Evolutionary conservation across 1,140 invertebrate genomes (phyloP).

Genomic region (Venustaconcha ellipsiformis): DNA sequence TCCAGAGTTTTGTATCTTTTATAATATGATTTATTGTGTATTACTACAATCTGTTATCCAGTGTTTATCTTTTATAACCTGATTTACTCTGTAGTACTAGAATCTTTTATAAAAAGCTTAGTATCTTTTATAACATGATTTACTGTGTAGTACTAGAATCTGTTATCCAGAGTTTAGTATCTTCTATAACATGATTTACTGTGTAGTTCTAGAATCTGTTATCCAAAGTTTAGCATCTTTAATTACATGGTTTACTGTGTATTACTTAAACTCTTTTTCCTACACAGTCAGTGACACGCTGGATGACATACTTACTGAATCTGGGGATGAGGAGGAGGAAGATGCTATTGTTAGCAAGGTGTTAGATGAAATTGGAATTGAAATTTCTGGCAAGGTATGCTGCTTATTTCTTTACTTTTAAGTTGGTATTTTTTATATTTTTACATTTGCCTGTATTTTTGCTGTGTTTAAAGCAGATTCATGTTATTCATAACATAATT

Average conservation of each 20-base stretch:
- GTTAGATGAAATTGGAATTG: constrained; percentile 95
- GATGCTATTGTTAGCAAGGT: constrained; percentile 89
- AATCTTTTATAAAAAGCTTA: too few species aligned
- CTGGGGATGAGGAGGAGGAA: constrained; percentile 90
- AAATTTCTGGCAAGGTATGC: constrained; percentile 86
- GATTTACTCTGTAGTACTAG: too few species aligned
- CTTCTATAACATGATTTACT: neutral
- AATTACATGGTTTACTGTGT: neutral
- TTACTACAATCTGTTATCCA: too few species aligned
- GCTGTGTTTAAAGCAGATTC: too few species aligned
- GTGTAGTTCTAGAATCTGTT: neutral
- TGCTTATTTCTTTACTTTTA: neutral
- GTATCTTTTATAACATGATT: too few species aligned
- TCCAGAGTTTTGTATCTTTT: too few species aligned
- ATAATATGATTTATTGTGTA: too few species aligned
- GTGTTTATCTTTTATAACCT: too few species aligned
- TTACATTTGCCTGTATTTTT: neutral
- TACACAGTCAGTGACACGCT: constrained; percentile 88
- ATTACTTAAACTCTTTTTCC: constrained; percentile 16
- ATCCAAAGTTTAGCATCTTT: too few species aligned
- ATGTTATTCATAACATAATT: too few species aligned
- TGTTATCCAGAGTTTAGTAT: too few species aligned
- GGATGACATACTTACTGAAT: constrained; percentile 89
- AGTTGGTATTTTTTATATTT: constrained; percentile 1
- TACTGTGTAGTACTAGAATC: too few species aligned